Base-by-base conservation (phyloP, 1,140 invertebrate species). In the Pseudoatta argentina region DNA sequence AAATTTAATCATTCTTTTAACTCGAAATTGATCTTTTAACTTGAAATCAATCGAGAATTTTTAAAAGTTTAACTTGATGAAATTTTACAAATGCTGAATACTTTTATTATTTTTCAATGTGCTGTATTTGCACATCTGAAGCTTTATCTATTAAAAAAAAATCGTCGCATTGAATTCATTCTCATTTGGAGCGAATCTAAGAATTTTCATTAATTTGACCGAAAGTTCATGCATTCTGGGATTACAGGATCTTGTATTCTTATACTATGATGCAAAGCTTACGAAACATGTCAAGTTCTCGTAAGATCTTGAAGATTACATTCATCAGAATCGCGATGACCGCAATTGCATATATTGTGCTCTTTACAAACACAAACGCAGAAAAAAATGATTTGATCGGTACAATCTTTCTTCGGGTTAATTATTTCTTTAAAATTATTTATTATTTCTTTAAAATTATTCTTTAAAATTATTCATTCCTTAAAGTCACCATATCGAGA, bases 351-450 rank as follows among this genome's bases (percentile, higher is more conserved):
- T 48, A 10, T 39, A n/a, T 79, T 14, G 30, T 72, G 5, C 64
- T 16, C 12, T 39, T 73, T 27, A 71, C 14, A 14, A 4, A 39
- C 3, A 21, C 14, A 30, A 30, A 30, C 27, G 24, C n/a, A 57
- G 53, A 34, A 66, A 34, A 63, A 67, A 44, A 48, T 61, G 44
- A 27, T 64, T 64, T 63, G 27, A 75, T 81, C 78, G 66, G 66
- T 78, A 55, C 75, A 88, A 83, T 82, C 64, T 77, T 86, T 81
- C 24, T 75, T 34, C 34, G 12, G 8, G 5, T 8, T 14, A 53
- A 87, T 69, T 69, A 51, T 24, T 59, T 57, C 18, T 55, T 39
- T n/a, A 57, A 48, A 86, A 78, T 24, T 39, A 57, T n/a, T 64
- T 27, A 34, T 39, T 14, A 21, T 21, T 21, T 21, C 21, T 21